These are phyloP conservation scores for Agonum fuliginosum DNA, from an alignment of 2,888 invertebrate genomes.

Conservation along the genomic window DNA sequence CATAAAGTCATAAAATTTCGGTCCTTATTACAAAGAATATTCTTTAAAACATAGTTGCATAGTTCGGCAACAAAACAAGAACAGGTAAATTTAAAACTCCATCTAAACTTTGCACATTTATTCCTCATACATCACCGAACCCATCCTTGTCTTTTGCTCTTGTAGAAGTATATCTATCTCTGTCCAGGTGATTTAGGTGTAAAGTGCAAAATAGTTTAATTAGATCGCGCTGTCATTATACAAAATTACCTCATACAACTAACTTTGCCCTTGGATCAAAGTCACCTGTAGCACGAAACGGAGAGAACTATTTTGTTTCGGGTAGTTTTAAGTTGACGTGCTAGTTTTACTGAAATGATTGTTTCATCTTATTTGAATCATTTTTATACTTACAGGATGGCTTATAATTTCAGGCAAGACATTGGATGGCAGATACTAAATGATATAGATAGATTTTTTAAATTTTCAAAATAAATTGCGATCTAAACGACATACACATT, in stretches of 20 bases:
- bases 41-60: neutral
- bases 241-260: neutral
- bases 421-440: no score
- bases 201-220: neutral
- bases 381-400: no score
- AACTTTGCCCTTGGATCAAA: neutral
- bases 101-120: slow-evolving; percentile 32
- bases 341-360: no score
- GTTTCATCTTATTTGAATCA: no score
- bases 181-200: neutral
- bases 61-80: neutral
- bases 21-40: neutral
- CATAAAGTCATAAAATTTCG: slow-evolving; percentile 14
- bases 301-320: no score
- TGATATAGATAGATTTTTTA: no score
- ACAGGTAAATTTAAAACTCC: slow-evolving; percentile 22
- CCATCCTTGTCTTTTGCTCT: neutral
- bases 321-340: neutral
- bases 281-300: neutral
- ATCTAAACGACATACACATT: no score
- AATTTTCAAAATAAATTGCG: no score
- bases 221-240: neutral
- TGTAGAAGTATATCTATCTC: neutral
- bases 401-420: no score
- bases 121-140: neutral